Percentiles rank a stretch among this genome's conserved stretches.
Conservation (phyloP, 2,888 invertebrate genomes). For the Geotrupes spiniger region DNA sequence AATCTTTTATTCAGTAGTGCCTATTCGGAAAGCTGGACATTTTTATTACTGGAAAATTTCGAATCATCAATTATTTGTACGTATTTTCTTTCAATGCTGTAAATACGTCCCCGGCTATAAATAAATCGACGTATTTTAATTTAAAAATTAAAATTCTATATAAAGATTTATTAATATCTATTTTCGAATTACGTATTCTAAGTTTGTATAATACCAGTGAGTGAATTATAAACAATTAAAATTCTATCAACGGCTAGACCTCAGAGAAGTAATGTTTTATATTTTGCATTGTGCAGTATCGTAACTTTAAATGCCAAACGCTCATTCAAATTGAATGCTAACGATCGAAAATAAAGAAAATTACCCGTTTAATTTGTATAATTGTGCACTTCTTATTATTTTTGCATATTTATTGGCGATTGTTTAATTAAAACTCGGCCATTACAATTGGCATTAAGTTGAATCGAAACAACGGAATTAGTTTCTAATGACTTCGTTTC, state of each 20-base stretch:
- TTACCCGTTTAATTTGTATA: conserved; percentile 25
- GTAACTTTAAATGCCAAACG: conserved; percentile 30
- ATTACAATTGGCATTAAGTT: conserved; percentile 7
- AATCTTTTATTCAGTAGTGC: too few species aligned
- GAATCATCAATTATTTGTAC: too few species aligned
- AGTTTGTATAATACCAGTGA: conserved; percentile 11
- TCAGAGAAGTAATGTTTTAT: conserved; percentile 15
- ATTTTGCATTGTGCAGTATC: conserved; percentile 16
- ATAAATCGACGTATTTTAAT: conserved; percentile 8
- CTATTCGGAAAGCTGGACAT: too few species aligned
- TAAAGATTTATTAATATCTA: conserved; percentile 17
- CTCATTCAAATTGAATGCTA: conserved; percentile 33
- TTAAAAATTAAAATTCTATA: conserved; percentile 15
- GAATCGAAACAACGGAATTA: conserved; percentile 16
- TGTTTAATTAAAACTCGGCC: conserved; percentile 13
- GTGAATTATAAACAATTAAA: conserved; percentile 11
- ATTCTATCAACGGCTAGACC: conserved; percentile 14
- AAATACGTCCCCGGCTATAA: not conserved
- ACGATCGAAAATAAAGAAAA: conserved; percentile 24
- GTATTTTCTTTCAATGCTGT: too few species aligned
- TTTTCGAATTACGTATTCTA: conserved; percentile 14
- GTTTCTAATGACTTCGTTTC: not conserved
- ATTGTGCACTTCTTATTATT: conserved; percentile 23
- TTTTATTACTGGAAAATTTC: too few species aligned
- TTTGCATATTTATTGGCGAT: conserved; percentile 12